phyloP scores from a whole-genome alignment of 1,140 invertebrate species.

The Bombus pyrosoma region DNA sequence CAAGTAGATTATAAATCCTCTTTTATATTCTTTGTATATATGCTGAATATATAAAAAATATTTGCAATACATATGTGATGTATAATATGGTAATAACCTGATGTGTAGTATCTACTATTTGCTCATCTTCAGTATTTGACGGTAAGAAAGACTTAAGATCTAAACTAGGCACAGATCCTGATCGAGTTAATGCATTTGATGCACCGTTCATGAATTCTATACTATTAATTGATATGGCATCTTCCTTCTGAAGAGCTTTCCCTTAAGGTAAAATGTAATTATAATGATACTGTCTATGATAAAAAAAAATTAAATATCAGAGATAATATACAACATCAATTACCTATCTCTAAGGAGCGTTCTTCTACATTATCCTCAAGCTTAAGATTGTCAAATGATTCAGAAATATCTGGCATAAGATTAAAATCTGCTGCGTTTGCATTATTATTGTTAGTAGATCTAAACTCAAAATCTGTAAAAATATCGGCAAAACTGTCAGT shows the following conservation, averaged over 20 bases:
- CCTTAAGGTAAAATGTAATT: slow-evolving; percentile 66
- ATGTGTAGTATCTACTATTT: slow-evolving; percentile 78
- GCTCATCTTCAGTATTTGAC: slow-evolving; percentile 77
- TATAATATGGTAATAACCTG: slow-evolving; percentile 69
- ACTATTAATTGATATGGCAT: slow-evolving; percentile 79
- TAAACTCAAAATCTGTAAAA: slow-evolving; percentile 77
- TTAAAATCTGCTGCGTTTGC: slow-evolving; percentile 65
- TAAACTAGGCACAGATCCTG: slow-evolving; percentile 82
- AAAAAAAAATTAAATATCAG: background rate
- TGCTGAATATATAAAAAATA: background rate
- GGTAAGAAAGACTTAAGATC: slow-evolving; percentile 81
- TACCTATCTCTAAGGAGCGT: slow-evolving; percentile 69
- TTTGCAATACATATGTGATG: background rate
- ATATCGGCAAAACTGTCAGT: slow-evolving; percentile 73
- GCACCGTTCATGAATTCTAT: slow-evolving; percentile 76
- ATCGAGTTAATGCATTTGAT: slow-evolving; percentile 76
- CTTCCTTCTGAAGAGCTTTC: slow-evolving; percentile 76
- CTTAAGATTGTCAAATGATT: slow-evolving; percentile 76
- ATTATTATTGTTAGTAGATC: slow-evolving; percentile 63
- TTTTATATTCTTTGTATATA: slow-evolving; percentile 2
- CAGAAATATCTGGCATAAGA: slow-evolving; percentile 75
- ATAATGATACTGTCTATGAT: slow-evolving; percentile 39
- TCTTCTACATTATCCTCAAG: slow-evolving; percentile 68
- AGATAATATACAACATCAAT: slow-evolving; percentile 13
- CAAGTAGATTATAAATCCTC: slow-evolving; percentile 23